phyloP scores from a whole-genome alignment of 1,140 invertebrate species.

The Coenobita brevimanus region DNA sequence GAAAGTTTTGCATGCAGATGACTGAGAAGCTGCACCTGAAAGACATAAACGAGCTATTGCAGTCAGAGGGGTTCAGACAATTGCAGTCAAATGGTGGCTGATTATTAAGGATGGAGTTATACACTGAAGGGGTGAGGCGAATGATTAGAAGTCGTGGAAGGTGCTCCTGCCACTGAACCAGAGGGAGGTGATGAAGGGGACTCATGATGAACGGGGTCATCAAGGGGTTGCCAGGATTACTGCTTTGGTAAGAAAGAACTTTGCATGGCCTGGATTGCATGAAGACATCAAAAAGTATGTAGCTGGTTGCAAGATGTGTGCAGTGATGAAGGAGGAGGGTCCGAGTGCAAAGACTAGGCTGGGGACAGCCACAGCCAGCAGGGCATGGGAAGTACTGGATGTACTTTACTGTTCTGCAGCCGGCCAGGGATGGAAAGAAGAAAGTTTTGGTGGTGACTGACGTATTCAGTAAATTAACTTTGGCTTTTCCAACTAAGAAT shows the following conservation, averaged over 20 bases:
- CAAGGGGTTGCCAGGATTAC: not conserved
- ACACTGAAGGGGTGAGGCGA: not conserved
- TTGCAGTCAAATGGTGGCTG: not conserved
- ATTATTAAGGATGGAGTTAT: constrained; percentile 9
- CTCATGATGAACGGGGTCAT: not conserved
- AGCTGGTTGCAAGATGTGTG: not conserved
- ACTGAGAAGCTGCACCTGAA: no score
- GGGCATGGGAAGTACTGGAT: no score
- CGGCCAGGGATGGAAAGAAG: no score
- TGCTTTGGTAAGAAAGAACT: not conserved
- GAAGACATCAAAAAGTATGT: constrained; percentile 13
- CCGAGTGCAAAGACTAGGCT: no score
- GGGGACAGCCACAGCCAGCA: no score
- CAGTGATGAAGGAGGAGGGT: no score
- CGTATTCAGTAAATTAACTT: no score
- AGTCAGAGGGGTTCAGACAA: not conserved
- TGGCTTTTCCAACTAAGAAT: no score
- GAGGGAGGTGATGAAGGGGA: not conserved
- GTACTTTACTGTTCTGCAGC: no score
- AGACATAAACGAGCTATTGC: not conserved
- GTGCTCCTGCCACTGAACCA: not conserved
- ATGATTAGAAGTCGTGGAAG: not conserved
- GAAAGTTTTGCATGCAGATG: no score
- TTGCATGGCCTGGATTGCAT: not conserved
- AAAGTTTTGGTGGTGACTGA: no score